These are phyloP conservation scores for Hydroisotoma schaefferi DNA, from an alignment of 2,888 invertebrate species.

Conservation along the genomic window DNA sequence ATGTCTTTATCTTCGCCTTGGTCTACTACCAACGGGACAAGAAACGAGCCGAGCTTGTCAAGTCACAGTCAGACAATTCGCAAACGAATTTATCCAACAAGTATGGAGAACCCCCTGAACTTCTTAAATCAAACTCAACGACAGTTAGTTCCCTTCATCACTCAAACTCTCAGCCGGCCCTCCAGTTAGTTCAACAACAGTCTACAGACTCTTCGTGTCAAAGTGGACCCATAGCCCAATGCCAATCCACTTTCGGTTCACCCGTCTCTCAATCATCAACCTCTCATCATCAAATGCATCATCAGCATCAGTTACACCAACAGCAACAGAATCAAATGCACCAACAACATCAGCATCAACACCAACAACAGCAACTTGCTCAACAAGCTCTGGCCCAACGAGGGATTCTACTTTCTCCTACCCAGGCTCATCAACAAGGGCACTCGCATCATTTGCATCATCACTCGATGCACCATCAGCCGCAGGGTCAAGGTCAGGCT, in stretches of 20 bases:
- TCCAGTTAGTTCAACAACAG: background rate
- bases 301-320: background rate
- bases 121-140: conserved; percentile 47
- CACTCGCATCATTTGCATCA: conserved; percentile 29
- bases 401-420: conserved; percentile 44
- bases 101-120: conserved; percentile 46
- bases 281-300: background rate
- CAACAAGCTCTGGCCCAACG: conserved; percentile 41
- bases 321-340: background rate
- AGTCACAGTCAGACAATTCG: conserved; percentile 32
- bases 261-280: background rate
- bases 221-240: background rate
- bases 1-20: conserved; percentile 77
- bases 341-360: background rate
- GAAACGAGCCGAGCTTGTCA: conserved; percentile 68
- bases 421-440: conserved; percentile 36
- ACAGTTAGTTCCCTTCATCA: conserved; percentile 44
- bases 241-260: background rate
- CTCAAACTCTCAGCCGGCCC: conserved; percentile 21
- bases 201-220: conserved; percentile 8
- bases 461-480: conserved; percentile 24
- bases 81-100: conserved; percentile 30
- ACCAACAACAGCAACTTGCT: conserved; percentile 34
- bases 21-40: conserved; percentile 76
- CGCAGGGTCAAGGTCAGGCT: conserved; percentile 27